Conservation (phyloP, 1,140 invertebrate genomes). For the Cyclina sinensis region DNA sequence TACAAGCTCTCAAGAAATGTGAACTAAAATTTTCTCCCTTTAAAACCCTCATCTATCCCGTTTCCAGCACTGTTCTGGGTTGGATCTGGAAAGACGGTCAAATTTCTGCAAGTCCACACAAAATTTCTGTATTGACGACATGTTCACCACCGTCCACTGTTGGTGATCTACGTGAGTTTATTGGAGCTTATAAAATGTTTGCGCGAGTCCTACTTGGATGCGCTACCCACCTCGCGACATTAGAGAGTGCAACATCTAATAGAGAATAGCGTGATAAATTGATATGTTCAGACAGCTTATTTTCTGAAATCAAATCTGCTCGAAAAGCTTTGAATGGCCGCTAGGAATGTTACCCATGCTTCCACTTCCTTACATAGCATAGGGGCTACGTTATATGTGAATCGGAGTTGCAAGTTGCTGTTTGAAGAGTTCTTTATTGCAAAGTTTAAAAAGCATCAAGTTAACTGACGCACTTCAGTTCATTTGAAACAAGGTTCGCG, state of each 20-base stretch:
- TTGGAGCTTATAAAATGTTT: too few species aligned
- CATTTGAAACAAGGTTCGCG: too few species aligned
- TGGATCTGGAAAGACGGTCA: too few species aligned
- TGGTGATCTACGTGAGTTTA: too few species aligned
- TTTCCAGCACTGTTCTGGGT: too few species aligned
- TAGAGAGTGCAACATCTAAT: constrained; percentile 53
- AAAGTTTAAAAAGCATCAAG: too few species aligned
- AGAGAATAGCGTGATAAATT: constrained; percentile 47
- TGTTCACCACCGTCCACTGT: too few species aligned
- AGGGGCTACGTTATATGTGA: constrained; percentile 18
- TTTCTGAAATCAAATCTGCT: constrained; percentile 12
- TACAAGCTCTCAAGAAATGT: constrained; percentile 40
- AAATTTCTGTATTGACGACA: too few species aligned
- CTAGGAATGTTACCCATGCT: constrained; percentile 43
- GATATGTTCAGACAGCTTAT: constrained; percentile 47
- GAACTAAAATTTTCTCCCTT: constrained; percentile 28
- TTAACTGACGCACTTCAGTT: background rate
- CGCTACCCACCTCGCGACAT: background rate
- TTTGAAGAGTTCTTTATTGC: constrained; percentile 26
- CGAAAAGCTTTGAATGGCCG: constrained; percentile 5
- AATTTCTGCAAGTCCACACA: too few species aligned
- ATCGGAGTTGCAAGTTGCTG: background rate
- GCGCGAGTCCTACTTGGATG: constrained; percentile 65
- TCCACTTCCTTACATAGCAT: background rate
- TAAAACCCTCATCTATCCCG: too few species aligned